Evolutionary conservation across 1,140 invertebrate species (phyloP), one percentile per base, ranked within the genome.

Genomic region (Drosophila subobscura): DNA sequence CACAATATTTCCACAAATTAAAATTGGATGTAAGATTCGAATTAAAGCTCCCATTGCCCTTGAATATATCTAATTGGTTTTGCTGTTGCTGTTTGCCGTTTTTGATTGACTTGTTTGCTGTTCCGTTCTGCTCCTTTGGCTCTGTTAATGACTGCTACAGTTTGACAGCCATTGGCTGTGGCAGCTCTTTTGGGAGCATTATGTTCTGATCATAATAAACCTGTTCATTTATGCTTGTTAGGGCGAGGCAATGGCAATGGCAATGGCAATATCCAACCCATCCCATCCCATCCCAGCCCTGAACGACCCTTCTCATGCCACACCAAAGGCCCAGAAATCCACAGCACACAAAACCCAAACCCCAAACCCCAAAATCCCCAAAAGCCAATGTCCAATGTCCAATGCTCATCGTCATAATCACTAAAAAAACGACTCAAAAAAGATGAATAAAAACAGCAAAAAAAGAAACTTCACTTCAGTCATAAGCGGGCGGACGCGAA

Each of bases 181-280:
- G 16, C 22, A 2, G 14, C 23, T 6, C 25, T 41, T 23, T 33
- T 20, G 16, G 27, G 42, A 23, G 8, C 20, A 4, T 22, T 49
- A 14, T 25, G 51, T 49, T 53, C 44, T 41, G 70, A 85, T 86
- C 83, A 88, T 78, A 88, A 86, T 86, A 86, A 86, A 86, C 81
- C 81, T 86, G 81, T 86, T 86, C 83, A 72, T 63, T 75, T 81
- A 59, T 52, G 77, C 83, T 86, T 81, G 83, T 86, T 86, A 81
- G 63, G 81, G 77, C 77, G 80, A 66, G 63, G 77, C 81, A 63
- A 50, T 49, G 72, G 60, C 60, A 57, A 57, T 27, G 44, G 44
- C 25, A 41, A 57, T 16, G 8, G 22, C 45, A 27, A 12, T 22
- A 20, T 20, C 16, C 16, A 20, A 20, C 16, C 16, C 16, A 20